Percentiles rank a stretch among this genome's conserved stretches.
These are phyloP conservation scores for Kryptolebias ocellatus DNA, from an alignment of 2,797 vertebrate species.

Conservation along the genomic window DNA sequence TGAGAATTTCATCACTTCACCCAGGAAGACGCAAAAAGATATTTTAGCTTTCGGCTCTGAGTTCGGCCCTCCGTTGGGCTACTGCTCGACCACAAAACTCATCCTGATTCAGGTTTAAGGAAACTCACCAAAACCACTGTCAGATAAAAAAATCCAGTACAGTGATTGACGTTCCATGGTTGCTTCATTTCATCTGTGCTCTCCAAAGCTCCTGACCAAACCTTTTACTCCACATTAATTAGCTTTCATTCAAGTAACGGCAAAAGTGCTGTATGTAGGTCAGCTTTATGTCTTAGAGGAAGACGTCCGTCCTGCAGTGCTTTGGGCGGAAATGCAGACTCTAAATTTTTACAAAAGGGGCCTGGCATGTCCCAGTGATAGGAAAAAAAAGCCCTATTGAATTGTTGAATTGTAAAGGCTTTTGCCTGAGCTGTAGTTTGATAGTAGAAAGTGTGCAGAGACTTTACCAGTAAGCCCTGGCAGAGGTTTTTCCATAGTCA, in stretches of 20 bases:
- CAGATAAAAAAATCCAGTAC: background rate
- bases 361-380: slow-evolving; percentile 51
- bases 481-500: slow-evolving; percentile 69
- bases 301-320: slow-evolving; percentile 27
- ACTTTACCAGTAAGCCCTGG: slow-evolving; percentile 77
- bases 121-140: background rate
- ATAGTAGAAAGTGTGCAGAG: slow-evolving; percentile 71
- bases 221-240: background rate
- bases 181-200: background rate
- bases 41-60: background rate
- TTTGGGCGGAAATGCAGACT: slow-evolving; percentile 28
- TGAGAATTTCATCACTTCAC: too few species aligned
- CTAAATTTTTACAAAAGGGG: slow-evolving; percentile 48
- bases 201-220: background rate
- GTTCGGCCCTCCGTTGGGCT: too few species aligned
- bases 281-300: slow-evolving; percentile 10
- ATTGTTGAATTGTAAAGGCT: slow-evolving; percentile 72
- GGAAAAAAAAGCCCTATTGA: slow-evolving; percentile 62
- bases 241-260: background rate
- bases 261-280: background rate
- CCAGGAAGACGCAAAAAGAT: too few species aligned
- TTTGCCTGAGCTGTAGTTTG: slow-evolving; percentile 71
- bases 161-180: background rate
- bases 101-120: background rate
- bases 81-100: background rate